phyloP scores from a whole-genome alignment of 2,888 invertebrate genomes.

The Ametastegia equiseti region DNA sequence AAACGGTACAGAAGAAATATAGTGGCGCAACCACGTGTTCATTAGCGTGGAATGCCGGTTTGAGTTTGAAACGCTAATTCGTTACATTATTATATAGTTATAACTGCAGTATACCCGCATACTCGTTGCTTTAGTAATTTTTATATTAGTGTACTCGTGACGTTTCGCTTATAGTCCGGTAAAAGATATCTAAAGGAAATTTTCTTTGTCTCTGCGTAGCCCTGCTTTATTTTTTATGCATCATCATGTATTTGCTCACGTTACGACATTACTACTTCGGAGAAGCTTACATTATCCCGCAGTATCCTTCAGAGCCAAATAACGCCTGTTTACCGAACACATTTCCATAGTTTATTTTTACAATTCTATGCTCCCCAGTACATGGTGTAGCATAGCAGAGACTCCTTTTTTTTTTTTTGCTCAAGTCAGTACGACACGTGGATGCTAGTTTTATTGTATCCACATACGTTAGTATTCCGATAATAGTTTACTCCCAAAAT shows the following conservation, averaged over 20 bases:
- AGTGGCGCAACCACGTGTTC: constrained; percentile 18
- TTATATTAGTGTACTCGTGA: not conserved
- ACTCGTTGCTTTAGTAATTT: not conserved
- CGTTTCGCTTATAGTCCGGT: not conserved
- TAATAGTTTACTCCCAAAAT: too few relatives aligned
- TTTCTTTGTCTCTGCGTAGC: not conserved
- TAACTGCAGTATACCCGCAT: not conserved
- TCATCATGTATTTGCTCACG: not conserved
- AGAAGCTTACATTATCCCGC: not conserved
- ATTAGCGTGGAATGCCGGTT: constrained; percentile 11
- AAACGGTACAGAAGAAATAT: not conserved
- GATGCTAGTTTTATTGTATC: too few relatives aligned
- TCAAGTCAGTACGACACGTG: too few relatives aligned
- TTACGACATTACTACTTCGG: not conserved
- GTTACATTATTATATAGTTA: not conserved
- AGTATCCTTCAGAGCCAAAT: not conserved
- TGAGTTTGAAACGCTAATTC: too few relatives aligned
- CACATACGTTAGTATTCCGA: too few relatives aligned
- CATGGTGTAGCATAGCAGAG: not conserved
- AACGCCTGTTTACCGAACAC: not conserved
- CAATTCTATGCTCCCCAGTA: not conserved
- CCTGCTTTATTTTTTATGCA: not conserved
- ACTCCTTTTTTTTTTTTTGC: too few relatives aligned
- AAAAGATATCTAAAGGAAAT: not conserved
- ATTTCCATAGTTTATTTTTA: not conserved